phyloP scores from a whole-genome alignment of 1,140 invertebrate species.

The Pygmarrhopalites habei region DNA sequence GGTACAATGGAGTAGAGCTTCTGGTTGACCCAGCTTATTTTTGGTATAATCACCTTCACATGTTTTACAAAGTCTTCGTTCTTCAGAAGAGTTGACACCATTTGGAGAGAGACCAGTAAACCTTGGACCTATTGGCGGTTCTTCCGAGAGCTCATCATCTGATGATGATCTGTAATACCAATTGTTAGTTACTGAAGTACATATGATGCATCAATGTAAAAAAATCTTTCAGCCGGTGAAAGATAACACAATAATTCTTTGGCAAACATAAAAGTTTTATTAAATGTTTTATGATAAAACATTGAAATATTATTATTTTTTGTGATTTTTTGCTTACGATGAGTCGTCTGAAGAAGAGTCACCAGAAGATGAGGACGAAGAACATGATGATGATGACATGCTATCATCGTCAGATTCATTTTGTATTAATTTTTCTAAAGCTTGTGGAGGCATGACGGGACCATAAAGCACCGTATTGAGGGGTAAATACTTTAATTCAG shows the following conservation, averaged over 20 bases:
- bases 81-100: conserved; percentile 12
- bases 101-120: background rate
- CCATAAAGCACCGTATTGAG: conserved; percentile 81
- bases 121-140: conserved; percentile 2
- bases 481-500: conserved; percentile 71
- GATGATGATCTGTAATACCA: conserved; percentile 48
- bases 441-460: conserved; percentile 50
- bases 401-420: background rate
- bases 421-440: background rate
- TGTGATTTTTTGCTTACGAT: conserved; percentile 46
- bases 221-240: no score
- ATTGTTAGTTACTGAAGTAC: no score
- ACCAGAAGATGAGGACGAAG: conserved; percentile 21
- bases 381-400: background rate
- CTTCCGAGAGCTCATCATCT: conserved; percentile 42
- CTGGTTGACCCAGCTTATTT: conserved; percentile 45
- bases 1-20: conserved; percentile 60
- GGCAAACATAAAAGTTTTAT: no score
- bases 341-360: conserved; percentile 47
- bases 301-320: no score
- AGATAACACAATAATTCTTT: no score
- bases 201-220: no score
- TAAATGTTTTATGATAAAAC: no score
- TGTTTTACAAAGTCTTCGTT: conserved; percentile 43
- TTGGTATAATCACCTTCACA: conserved; percentile 44